Percentiles rank a stretch among this genome's conserved stretches.
These are phyloP conservation scores for Andrena hattorfiana DNA, from an alignment of 2,888 invertebrate genomes.

Conservation along the genomic window DNA sequence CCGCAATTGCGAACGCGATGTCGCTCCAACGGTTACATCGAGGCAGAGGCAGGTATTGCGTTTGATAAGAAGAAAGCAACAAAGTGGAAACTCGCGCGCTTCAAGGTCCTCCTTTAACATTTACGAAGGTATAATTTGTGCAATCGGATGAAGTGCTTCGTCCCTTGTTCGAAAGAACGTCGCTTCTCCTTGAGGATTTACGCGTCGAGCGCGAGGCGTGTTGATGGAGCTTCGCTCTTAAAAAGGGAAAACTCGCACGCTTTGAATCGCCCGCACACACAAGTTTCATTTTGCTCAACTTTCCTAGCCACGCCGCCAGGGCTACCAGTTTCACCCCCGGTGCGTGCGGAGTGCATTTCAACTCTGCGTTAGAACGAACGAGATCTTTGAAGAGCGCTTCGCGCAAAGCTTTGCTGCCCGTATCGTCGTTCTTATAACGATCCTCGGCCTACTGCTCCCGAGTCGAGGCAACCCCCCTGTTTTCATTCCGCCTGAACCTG, in stretches of 20 bases:
- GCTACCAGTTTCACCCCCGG: background rate
- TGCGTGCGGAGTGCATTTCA: conserved; percentile 14
- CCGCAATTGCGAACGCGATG: conserved; percentile 42
- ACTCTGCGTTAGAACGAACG: conserved; percentile 24
- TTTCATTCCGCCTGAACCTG: conserved; percentile 6
- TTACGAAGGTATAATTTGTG: conserved; percentile 69
- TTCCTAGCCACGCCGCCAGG: conserved; percentile 17
- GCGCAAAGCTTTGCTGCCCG: conserved; percentile 20
- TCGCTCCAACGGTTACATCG: conserved; percentile 60
- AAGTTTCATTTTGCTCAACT: conserved; percentile 24
- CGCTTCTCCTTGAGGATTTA: conserved; percentile 26
- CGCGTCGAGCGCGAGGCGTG: conserved; percentile 16
- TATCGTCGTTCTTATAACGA: conserved; percentile 51
- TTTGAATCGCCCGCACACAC: conserved; percentile 12
- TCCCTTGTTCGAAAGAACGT: conserved; percentile 17
- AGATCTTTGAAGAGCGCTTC: conserved; percentile 31
- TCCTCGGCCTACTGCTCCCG: conserved; percentile 24
- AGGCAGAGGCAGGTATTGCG: background rate
- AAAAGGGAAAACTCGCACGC: conserved; percentile 13
- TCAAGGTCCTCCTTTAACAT: conserved; percentile 61
- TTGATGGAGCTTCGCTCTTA: background rate
- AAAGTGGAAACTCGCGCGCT: conserved; percentile 23
- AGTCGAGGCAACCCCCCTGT: conserved; percentile 4
- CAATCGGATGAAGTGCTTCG: conserved; percentile 64
- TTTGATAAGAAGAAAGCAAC: conserved; percentile 3